Percentiles rank a stretch among this genome's conserved stretches.
These are phyloP conservation scores for Melanostoma scalare DNA, from an alignment of 2,888 invertebrate genomes.

Conservation along the genomic window DNA sequence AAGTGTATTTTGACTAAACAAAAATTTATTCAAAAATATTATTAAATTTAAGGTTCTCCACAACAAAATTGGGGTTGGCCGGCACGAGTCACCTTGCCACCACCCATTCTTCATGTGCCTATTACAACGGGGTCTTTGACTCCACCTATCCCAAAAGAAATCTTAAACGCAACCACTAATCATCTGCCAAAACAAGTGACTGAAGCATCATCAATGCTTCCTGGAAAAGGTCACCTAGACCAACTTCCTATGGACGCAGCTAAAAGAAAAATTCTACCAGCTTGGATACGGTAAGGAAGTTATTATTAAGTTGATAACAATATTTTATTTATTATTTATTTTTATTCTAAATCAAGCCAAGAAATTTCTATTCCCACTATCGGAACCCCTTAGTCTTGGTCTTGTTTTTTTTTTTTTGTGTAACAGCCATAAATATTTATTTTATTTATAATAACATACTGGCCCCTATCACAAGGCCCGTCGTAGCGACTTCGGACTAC, in stretches of 20 bases:
- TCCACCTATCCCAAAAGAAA: slow-evolving; percentile 39
- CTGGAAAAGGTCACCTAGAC: slow-evolving; percentile 38
- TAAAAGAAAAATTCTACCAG: slow-evolving; percentile 95
- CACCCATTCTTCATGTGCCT: slow-evolving; percentile 68
- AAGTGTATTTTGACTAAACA: not conserved
- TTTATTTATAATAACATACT: no score
- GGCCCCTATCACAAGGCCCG: no score
- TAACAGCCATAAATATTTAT: no score
- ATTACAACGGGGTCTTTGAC: slow-evolving; percentile 42
- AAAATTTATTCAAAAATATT: no score
- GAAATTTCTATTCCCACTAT: no score
- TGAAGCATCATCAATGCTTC: slow-evolving; percentile 30
- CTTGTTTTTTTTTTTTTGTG: no score
- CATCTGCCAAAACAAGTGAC: slow-evolving; percentile 27
- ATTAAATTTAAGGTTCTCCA: slow-evolving; percentile 31
- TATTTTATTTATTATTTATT: not conserved
- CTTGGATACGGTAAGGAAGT: slow-evolving; percentile 95
- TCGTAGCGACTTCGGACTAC: no score
- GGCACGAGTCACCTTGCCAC: slow-evolving; percentile 50
- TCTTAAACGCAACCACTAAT: slow-evolving; percentile 42
- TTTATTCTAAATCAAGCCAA: no score
- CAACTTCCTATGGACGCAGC: slow-evolving; percentile 87
- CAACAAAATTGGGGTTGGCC: slow-evolving; percentile 68
- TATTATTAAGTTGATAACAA: not conserved
- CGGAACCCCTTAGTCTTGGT: no score